Conservation (phyloP, 2,888 invertebrate genomes). For the Dryadula phaetusa region DNA sequence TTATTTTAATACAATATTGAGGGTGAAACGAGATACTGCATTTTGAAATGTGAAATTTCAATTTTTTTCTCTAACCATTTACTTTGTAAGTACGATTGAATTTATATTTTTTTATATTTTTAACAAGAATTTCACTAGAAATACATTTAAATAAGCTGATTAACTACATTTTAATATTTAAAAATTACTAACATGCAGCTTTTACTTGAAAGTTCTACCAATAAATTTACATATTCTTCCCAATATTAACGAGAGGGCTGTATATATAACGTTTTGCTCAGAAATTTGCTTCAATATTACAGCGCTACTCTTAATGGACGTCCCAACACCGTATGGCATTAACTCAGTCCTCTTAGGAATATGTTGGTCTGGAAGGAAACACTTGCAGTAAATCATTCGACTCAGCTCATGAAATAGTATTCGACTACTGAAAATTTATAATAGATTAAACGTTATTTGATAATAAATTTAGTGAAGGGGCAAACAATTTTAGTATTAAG, state of each 20-base stretch:
- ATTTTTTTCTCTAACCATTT: no score
- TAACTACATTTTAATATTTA: no score
- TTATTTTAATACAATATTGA: no score
- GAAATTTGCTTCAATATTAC: conserved; percentile 5
- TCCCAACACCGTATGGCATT: conserved; percentile 7
- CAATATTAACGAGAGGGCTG: neutral
- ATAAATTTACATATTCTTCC: neutral
- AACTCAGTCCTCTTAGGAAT: conserved; percentile 25
- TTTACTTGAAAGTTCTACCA: neutral
- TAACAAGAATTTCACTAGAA: no score
- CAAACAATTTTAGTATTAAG: conserved; percentile 33
- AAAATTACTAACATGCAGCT: no score
- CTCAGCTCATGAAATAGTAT: conserved; percentile 22
- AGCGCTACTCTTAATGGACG: conserved; percentile 1
- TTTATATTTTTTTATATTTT: no score
- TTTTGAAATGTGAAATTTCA: no score
- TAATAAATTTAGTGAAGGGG: conserved; percentile 40
- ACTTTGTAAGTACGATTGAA: no score
- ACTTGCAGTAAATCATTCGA: conserved; percentile 34
- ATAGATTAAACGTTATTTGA: conserved; percentile 40
- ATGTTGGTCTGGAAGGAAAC: conserved; percentile 30
- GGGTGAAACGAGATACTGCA: no score
- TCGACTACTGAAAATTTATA: conserved; percentile 34
- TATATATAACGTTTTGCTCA: neutral
- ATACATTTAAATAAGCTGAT: no score